Base-by-base conservation (phyloP, 2,113 vertebrate species). In the Pelecanus crispus region DNA sequence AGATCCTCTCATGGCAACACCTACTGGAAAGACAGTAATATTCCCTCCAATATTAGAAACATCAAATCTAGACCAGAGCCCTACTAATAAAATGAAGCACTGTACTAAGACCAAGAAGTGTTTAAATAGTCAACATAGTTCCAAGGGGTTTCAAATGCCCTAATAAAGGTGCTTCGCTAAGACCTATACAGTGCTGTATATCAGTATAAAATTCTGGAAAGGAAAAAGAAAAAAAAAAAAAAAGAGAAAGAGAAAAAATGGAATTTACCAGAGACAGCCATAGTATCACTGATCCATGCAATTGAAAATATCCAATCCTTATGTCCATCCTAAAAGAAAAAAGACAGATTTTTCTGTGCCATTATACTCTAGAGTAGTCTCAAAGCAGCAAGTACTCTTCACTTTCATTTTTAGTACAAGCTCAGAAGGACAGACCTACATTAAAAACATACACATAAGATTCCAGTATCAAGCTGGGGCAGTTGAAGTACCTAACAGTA, bases 221-320 rank as follows among this genome's bases (percentile, higher is more conserved):
- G 42, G 10, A 2, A 19, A 32, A 28, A 16, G n/a, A 42, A 42
- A 24, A 9, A 42, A 32, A 8, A 17, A 32, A 53, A 53, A 53
- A 29, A 53, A 50, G 3, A 26, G 11, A 8, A 3, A 74, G 29
- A 53, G 3, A 85, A 92, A 94, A 95, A 62, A 16, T 6, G 26
- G 22, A 92, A 93, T 98, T 98, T 98, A 99, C 99, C 99, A 95
- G 99, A 99, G 81, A 99, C 99, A 22, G 99, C 99, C 99, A 99
- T 99, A 82, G 97, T 99, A 97, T 99, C 99, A 95, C 98, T 99
- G 97, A 99, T 99, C 99, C 99, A 99, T 0, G 99, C 99, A 96
- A 99, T 99, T 88, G 99, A 99, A 98, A 99, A 99, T 96, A 99
- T 99, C 99, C 99, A 99, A 97, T 99, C 99, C 94, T 99, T 99